Percentiles rank a stretch among this genome's conserved stretches.
Conservation (phyloP, 92 coral and sea anemone species). For the Blastomussa wellsi region DNA sequence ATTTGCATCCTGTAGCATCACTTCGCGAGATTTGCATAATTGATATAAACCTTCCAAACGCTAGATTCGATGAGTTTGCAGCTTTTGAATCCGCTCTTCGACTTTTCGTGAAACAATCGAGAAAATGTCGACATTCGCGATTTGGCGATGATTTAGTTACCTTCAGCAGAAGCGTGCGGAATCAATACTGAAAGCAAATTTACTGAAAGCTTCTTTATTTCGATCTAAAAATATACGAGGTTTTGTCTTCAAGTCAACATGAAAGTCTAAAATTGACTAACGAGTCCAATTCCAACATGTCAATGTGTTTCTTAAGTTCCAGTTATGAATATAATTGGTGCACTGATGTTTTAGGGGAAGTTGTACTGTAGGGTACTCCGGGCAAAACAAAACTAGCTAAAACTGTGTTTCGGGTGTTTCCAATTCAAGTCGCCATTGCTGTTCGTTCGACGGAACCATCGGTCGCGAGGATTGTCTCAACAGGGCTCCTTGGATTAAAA, state of each 20-base stretch:
- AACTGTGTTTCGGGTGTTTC: too few species aligned
- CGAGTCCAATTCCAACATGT: neutral
- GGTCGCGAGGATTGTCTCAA: neutral
- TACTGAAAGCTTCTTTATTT: neutral
- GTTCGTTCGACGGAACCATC: neutral
- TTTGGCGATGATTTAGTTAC: too few species aligned
- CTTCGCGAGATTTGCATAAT: neutral
- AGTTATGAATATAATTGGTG: neutral
- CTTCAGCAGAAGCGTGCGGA: neutral
- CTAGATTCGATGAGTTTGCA: slow-evolving; percentile 7
- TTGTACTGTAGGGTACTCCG: neutral
- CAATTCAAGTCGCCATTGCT: neutral
- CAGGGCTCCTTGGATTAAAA: neutral
- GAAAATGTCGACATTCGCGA: neutral
- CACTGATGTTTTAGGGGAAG: neutral
- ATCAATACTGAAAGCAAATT: neutral
- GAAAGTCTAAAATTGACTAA: neutral
- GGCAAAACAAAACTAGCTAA: neutral
- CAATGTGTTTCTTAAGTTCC: neutral
- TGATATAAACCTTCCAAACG: neutral
- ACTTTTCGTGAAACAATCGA: neutral
- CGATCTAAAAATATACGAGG: neutral
- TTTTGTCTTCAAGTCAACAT: neutral
- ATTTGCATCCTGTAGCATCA: slow-evolving; percentile 26
- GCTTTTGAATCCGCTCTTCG: slow-evolving; percentile 8